phyloP scores from a whole-genome alignment of 2,888 invertebrate genomes.

The Dryadula phaetusa region DNA sequence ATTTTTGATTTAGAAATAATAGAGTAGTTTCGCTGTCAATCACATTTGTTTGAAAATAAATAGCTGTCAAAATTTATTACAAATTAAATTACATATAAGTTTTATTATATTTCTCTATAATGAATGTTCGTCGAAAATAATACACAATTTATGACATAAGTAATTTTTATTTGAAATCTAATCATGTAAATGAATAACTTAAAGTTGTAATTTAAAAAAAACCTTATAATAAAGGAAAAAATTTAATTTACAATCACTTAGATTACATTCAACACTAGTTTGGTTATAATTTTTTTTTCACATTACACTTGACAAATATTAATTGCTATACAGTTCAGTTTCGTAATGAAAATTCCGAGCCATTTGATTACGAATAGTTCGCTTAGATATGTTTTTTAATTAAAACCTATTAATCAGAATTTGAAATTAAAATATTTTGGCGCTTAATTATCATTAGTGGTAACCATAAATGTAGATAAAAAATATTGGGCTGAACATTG shows the following conservation, averaged over 20 bases:
- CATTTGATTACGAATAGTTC: conserved; percentile 36
- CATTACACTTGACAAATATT: conserved; percentile 42
- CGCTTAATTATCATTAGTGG: conserved; percentile 30
- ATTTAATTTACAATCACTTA: conserved; percentile 18
- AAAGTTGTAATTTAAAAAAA: neutral
- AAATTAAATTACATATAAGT: too few species aligned
- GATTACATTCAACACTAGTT: conserved; percentile 29
- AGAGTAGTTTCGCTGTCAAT: neutral
- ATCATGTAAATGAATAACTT: neutral
- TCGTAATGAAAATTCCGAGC: conserved; percentile 36
- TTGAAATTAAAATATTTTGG: conserved; percentile 36
- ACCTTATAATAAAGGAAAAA: neutral
- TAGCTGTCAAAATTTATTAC: neutral
- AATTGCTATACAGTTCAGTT: conserved; percentile 37
- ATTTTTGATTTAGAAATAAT: conserved; percentile 2
- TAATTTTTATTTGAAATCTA: too few species aligned
- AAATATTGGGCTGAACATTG: conserved; percentile 20
- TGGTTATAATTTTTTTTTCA: conserved; percentile 30
- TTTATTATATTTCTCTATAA: too few species aligned
- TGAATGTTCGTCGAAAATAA: too few species aligned
- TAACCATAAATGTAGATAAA: conserved; percentile 16
- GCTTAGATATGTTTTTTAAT: conserved; percentile 35
- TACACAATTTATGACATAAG: too few species aligned
- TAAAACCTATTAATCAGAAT: conserved; percentile 35
- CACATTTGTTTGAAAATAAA: neutral